Base-by-base conservation (phyloP, 2,888 invertebrate genomes). In the Ernsta delagoae region DNA sequence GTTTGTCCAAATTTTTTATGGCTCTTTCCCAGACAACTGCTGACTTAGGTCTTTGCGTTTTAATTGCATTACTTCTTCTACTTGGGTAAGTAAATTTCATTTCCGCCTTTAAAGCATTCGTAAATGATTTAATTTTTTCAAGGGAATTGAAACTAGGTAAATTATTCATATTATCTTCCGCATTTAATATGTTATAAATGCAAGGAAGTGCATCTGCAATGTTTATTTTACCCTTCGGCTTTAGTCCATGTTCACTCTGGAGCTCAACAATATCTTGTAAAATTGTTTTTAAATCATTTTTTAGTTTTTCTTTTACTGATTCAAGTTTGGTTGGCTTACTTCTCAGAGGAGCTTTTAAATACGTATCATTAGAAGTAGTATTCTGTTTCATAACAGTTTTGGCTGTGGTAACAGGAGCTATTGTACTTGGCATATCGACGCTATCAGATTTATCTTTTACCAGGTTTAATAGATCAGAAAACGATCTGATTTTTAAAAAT, bases 401-500 rank as follows among this genome's bases (percentile, higher is more conserved):
- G 39, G 3, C 31, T 5, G 45, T 61, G 4, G 65, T 62, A n/a
- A 70, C 31, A 9, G 71, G 74, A n/a, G 74, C 34, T 5, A 71
- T 34, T 66, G 70, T 70, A 31, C 75, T 61, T 9, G 31, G 9
- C 43, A 50, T 69, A 39, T 66, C 60, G 24, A 7, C 4, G 7
- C 71, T 74, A 41, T 78, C 74, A 12, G 75, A 63, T 43, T 82
- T 41, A n/a, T 54, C 43, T 45, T 60, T 75, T 65, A 88, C 54
- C 54, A 87, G 59, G 65, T 86, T 86, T 0, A 89, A 65, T 50
- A 92, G 80, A 74, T 90, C 91, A n/a, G 82, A 74, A 45, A 87
- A 82, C 0, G 91, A 88, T 73, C 89, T 89, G 2, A 90, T 83
- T 78, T 88, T 91, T 5, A 89, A 86, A 73, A 91, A 88, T 65